Evolutionary conservation across 1,140 invertebrate species (phyloP).

Genomic region (Ephestia elutella): DNA sequence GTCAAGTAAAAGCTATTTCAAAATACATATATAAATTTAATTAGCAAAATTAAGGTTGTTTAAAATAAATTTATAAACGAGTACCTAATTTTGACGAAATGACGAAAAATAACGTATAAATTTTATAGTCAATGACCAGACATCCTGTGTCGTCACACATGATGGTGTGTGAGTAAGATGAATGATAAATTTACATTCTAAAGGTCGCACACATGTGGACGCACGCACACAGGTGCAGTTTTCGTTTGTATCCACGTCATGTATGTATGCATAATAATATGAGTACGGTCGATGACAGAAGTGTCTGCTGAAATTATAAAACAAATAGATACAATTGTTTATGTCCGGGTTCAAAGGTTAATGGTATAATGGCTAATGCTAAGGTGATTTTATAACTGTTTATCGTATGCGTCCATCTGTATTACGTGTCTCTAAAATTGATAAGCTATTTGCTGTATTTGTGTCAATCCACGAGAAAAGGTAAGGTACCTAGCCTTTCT

Average conservation of each 20-base stretch:
- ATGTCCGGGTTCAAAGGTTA: background rate
- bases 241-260: background rate
- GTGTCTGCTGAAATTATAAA: background rate
- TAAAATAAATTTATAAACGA: too few species aligned
- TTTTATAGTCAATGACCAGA: slow-evolving; percentile 1
- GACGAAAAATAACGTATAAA: background rate
- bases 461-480: too few species aligned
- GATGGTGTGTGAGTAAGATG: background rate
- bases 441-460: too few species aligned
- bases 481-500: too few species aligned
- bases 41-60: too few species aligned
- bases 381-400: background rate
- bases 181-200: slow-evolving; percentile 3
- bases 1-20: too few species aligned
- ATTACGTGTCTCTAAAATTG: too few species aligned
- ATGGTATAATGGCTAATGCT: background rate
- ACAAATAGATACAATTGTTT: background rate
- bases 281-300: slow-evolving; percentile 3
- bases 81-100: slow-evolving; percentile 1
- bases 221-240: background rate
- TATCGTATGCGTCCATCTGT: background rate
- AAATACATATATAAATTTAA: too few species aligned
- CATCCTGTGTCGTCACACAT: background rate
- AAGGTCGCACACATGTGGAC: background rate
- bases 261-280: background rate